phyloP scores from a whole-genome alignment of 2,888 invertebrate genomes.

The Lasioglossum oenotherae region DNA sequence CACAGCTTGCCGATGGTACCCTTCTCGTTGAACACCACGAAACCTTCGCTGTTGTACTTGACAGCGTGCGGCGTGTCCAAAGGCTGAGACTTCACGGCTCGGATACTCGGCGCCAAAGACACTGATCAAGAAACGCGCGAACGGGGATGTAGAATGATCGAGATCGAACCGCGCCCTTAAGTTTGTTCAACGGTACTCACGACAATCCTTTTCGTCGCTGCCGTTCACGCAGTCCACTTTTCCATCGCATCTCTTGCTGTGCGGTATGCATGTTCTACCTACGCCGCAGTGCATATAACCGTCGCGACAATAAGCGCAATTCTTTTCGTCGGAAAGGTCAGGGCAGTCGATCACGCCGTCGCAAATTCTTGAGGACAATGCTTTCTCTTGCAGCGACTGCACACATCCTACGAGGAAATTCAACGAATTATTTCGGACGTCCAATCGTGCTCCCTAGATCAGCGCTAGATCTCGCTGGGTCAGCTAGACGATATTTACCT shows the following conservation, averaged over 20 bases:
- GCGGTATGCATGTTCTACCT: conserved; percentile 90
- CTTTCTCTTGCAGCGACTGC: conserved; percentile 89
- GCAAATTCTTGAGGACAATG: conserved; percentile 91
- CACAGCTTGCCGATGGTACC: conserved; percentile 93
- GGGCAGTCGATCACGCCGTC: conserved; percentile 95
- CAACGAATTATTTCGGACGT: neutral
- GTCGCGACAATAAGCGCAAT: conserved; percentile 91
- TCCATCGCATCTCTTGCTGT: conserved; percentile 91
- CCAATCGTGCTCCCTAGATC: neutral
- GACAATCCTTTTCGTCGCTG: conserved; percentile 93
- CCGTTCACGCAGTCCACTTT: conserved; percentile 93
- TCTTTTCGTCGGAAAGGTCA: conserved; percentile 92
- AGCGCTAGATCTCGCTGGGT: neutral
- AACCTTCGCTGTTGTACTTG: conserved; percentile 91
- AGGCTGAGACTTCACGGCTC: conserved; percentile 87
- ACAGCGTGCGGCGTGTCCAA: conserved; percentile 89
- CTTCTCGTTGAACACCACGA: conserved; percentile 93
- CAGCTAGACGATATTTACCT: conserved; percentile 84
- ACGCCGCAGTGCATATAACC: conserved; percentile 92
- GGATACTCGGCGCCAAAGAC: conserved; percentile 90
- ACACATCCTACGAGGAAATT: conserved; percentile 87
- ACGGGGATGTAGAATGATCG: neutral
- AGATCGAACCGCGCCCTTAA: neutral
- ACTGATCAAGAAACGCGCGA: conserved; percentile 85
- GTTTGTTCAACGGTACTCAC: conserved; percentile 86